A percentile compares a stretch with the other conserved stretches of the same genome.
These are phyloP conservation scores for Tenthredo amoena DNA, from an alignment of 2,888 invertebrate genomes.

Conservation along the genomic window DNA sequence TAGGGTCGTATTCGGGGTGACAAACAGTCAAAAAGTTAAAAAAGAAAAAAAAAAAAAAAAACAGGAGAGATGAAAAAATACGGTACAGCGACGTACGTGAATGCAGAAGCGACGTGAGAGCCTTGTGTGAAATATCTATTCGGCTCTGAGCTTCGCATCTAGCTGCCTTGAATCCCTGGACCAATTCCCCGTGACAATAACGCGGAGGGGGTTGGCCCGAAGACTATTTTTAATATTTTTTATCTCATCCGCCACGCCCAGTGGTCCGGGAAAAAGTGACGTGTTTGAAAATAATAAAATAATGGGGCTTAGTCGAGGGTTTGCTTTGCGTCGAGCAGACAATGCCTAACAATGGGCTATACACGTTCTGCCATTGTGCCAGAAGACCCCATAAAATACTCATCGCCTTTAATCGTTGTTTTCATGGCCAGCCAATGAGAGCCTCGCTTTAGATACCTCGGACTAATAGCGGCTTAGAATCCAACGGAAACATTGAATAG, in stretches of 20 bases:
- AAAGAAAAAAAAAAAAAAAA: not conserved
- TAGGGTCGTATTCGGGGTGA: slow-evolving; percentile 7
- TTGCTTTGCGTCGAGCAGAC: slow-evolving; percentile 68
- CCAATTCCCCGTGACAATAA: slow-evolving; percentile 57
- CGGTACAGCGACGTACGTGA: slow-evolving; percentile 15
- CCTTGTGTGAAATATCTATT: slow-evolving; percentile 33
- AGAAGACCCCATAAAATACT: slow-evolving; percentile 76
- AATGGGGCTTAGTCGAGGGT: slow-evolving; percentile 67
- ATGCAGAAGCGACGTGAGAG: slow-evolving; percentile 11
- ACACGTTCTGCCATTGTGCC: slow-evolving; percentile 71
- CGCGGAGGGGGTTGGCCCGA: slow-evolving; percentile 59
- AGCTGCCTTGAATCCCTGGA: slow-evolving; percentile 20
- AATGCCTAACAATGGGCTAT: slow-evolving; percentile 71
- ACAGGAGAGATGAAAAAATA: not conserved
- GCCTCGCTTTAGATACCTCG: slow-evolving; percentile 58
- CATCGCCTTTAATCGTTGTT: slow-evolving; percentile 77
- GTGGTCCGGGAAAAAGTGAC: slow-evolving; percentile 68
- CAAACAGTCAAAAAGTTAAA: slow-evolving; percentile 28
- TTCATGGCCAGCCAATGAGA: slow-evolving; percentile 73
- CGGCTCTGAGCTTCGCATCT: not conserved
- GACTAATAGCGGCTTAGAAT: slow-evolving; percentile 70
- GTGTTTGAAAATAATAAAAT: slow-evolving; percentile 77
- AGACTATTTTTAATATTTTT: slow-evolving; percentile 66
- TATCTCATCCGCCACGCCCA: slow-evolving; percentile 70
- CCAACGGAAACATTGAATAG: slow-evolving; percentile 74